Conservation (phyloP, 2,113 vertebrate genomes). For the Alosa alosa region DNA sequence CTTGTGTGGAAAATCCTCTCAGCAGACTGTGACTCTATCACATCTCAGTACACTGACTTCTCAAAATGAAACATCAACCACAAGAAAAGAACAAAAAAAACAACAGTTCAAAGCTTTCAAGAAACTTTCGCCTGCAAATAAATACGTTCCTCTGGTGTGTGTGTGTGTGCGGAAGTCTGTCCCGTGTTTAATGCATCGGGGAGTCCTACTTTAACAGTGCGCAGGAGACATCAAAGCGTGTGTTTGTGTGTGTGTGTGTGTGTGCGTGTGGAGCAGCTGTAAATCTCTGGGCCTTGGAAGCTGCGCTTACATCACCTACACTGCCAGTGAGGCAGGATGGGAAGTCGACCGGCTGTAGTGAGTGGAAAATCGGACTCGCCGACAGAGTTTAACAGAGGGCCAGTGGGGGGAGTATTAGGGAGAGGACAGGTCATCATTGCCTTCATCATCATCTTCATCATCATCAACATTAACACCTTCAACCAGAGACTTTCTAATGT, state of each 20-base stretch:
- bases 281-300: slow-evolving; percentile 63
- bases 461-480: no score
- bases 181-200: slow-evolving; percentile 55
- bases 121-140: not conserved
- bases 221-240: slow-evolving; percentile 66
- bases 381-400: not conserved
- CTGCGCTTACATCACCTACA: slow-evolving; percentile 64
- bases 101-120: not conserved
- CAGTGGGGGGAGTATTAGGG: not conserved
- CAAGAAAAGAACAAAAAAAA: not conserved
- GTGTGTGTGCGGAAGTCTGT: slow-evolving; percentile 25
- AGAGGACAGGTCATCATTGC: not conserved
- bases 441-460: not conserved
- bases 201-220: slow-evolving; percentile 59
- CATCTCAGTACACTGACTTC: not conserved
- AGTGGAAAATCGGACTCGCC: not conserved
- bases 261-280: slow-evolving; percentile 48
- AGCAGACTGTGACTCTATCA: not conserved
- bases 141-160: not conserved
- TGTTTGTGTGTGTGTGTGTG: not conserved
- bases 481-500: no score
- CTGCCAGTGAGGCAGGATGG: slow-evolving; percentile 16
- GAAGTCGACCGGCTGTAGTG: no score
- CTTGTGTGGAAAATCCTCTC: not conserved
- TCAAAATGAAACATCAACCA: not conserved